Base-by-base conservation (phyloP, 2,797 vertebrate genomes). In the Antrozous pallidus region DNA sequence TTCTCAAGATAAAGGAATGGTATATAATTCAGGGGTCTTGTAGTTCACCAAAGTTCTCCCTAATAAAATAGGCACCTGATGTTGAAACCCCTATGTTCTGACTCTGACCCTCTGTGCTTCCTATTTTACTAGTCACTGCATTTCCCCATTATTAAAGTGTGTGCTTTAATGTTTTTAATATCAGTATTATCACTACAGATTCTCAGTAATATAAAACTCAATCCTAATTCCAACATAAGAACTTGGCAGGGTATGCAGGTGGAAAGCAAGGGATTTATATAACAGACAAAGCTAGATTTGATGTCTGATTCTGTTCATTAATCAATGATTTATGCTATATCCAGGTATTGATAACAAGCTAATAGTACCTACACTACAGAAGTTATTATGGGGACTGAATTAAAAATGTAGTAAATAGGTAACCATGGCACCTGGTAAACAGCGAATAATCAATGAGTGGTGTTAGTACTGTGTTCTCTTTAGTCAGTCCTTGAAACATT, bases 1-100 rank as follows among this genome's bases (percentile, higher is more conserved):
- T 94, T 93, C 88, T 86, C 90, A 81, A 96, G 58, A 88, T 92
- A 83, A 92, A 89, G 51, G 56, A 89, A 67, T 22, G 77, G 7
- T 67, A 45, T 83, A 7, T 71, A 51, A 70, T 61, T 65, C 14
- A 22, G 13, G 31, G 10, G n/a, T 54, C 63, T 26, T 69, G 31
- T 16, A 69, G 33, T 31, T 90, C 61, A 75, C 65, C 70, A 49
- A 40, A 83, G 70, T 17, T 77, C 79, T 92, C 74, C 22, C 2
- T 73, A 12, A 20, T 33, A 87, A 83, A 73, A 87, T 73, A 73
- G 10, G 16, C 6, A 8, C 47, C 40, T 87, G 67, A 91, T 5
- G 0, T 20, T 71, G 40, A 88, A 75, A 22, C 8, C 36, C 70
- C 49, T 61, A 26, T 51, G 63, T 71, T 71, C 73, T 79, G 73